Base-by-base conservation (phyloP, 1,140 invertebrate genomes). In the Ladona fulva region DNA sequence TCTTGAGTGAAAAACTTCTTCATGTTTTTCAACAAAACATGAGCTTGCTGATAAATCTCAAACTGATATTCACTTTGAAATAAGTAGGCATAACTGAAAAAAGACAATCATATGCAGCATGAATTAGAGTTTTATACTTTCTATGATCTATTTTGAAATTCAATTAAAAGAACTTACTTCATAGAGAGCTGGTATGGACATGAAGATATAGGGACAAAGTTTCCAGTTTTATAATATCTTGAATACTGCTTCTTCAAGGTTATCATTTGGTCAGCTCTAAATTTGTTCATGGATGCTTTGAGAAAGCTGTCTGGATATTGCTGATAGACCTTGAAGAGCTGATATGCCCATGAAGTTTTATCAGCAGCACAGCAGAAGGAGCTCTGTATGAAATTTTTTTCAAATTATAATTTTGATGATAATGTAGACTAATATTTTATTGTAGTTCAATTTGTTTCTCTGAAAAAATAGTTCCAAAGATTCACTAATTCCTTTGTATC, bases 311-410 rank as follows among this genome's bases (percentile, higher is more conserved):
- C 91, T 0, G 90, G 87, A 84, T 91, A 93, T 79, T 91, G 88
- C 79, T 92, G 90, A 80, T 92, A 93, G 29, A 93, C 87, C 80
- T 89, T 88, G 79, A 91, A 92, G n/a, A 92, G 82, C 44, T 92
- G 90, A 80, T 90, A 89, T 0, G 88, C 88, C 85, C 88, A 91
- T 0, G 87, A 87, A 8, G 87, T 86, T 80, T 89, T 88, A 79
- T 92, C 90, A 25, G 87, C 86, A 24, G 85, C 85, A 77, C 87
- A 88, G 77, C 88, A 89, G 79, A 93, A 85, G 0, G 90, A 89
- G 81, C 90, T 90, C 80, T 91, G 88, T 78, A 77, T 80, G 42
- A 37, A 37, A 37, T 5, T 8, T 5, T 37, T 37, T 37, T 37
- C 8, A 37, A 37, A 5, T 37, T 37, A 37, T 1, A 37, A 37